phyloP scores from a whole-genome alignment of 2,888 invertebrate species.

The Oeneis ivallda region DNA sequence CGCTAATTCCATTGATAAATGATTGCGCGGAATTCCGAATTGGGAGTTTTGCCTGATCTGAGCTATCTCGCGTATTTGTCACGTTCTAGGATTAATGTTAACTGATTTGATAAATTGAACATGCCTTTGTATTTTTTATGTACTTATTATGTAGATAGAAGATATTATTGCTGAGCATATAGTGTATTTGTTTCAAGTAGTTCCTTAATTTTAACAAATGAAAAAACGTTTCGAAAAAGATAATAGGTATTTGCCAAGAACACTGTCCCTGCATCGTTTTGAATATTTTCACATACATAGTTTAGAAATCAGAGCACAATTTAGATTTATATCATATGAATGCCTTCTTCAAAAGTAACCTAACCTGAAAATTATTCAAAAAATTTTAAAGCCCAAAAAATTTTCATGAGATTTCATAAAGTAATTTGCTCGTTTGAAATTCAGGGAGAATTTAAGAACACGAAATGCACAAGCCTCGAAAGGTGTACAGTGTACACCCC shows the following conservation, averaged over 20 bases:
- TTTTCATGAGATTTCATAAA: constrained; percentile 3
- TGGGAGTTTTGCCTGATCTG: constrained; percentile 57
- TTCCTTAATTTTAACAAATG: neutral
- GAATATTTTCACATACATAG: neutral
- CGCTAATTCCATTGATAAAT: constrained; percentile 77
- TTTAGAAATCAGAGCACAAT: no score
- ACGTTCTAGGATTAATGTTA: constrained; percentile 21
- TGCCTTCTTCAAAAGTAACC: neutral
- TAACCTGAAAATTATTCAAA: neutral
- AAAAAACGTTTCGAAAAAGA: no score
- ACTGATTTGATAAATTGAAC: constrained; percentile 2
- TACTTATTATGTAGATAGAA: no score
- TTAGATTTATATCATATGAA: neutral
- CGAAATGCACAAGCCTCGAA: constrained; percentile 39
- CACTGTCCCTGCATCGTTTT: neutral
- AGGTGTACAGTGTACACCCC: constrained; percentile 48
- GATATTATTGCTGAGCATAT: no score
- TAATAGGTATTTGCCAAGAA: no score
- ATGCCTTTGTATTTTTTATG: constrained; percentile 5
- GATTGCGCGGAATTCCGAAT: constrained; percentile 59
- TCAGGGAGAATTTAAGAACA: constrained; percentile 37
- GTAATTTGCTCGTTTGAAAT: constrained; percentile 22
- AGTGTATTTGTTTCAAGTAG: no score
- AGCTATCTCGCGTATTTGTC: constrained; percentile 28
- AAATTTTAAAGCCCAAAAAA: neutral